Percentiles rank a stretch among this genome's conserved stretches.
These are phyloP conservation scores for Shargacucullia verbasci DNA, from an alignment of 2,888 invertebrate species.

Conservation along the genomic window DNA sequence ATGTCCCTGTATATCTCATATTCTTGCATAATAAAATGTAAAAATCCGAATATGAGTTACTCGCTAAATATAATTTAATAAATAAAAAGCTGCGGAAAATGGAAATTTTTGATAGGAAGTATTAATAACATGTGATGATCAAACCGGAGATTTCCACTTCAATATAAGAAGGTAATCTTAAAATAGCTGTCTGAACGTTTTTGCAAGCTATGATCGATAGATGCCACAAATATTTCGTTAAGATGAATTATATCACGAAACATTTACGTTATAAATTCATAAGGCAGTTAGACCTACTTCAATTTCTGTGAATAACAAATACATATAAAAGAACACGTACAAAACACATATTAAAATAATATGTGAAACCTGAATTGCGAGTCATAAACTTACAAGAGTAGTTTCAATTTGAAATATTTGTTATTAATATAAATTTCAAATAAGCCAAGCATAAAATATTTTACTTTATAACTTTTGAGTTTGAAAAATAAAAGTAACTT, in stretches of 20 bases:
- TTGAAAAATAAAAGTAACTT: conserved; percentile 15
- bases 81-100: conserved; percentile 65
- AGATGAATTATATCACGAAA: conserved; percentile 10
- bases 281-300: conserved; percentile 2
- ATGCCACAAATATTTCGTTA: conserved; percentile 26
- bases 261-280: conserved; percentile 7
- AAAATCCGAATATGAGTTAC: not conserved
- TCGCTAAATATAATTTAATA: no score
- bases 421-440: not conserved
- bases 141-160: conserved; percentile 2
- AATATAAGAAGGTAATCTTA: conserved; percentile 8
- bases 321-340: not conserved
- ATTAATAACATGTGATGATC: conserved; percentile 29
- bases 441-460: conserved; percentile 7
- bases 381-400: no score
- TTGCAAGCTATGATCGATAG: conserved; percentile 38
- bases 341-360: not conserved
- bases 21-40: conserved; percentile 10
- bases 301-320: conserved; percentile 7
- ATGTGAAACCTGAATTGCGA: no score
- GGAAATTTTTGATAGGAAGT: conserved; percentile 64
- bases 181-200: conserved; percentile 41
- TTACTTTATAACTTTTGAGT: conserved; percentile 8
- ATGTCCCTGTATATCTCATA: not conserved
- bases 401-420: no score